A percentile compares a stretch with the other conserved stretches of the same genome.
phyloP scores from a whole-genome alignment of 1,140 invertebrate species.

The Pomacea maculata region DNA sequence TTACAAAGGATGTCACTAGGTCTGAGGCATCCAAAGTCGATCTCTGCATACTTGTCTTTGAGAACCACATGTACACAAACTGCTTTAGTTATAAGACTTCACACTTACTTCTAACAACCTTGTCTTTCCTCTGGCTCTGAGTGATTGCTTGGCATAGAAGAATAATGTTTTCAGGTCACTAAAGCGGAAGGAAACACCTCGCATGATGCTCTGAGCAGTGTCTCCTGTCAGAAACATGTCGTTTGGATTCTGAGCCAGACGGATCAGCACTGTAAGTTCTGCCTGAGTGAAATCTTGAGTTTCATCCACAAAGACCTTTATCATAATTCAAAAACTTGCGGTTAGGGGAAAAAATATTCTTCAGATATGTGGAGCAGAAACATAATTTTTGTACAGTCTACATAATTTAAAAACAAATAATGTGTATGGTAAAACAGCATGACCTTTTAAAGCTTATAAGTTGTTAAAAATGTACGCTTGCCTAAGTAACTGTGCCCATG shows the following conservation, averaged over 20 bases:
- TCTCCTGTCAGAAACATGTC: constrained; percentile 62
- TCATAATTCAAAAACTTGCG: background rate
- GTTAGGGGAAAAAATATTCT: too few relatives aligned
- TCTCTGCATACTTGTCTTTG: too few relatives aligned
- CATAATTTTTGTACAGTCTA: too few relatives aligned
- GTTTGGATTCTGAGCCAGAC: constrained; percentile 56
- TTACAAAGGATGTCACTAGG: too few relatives aligned
- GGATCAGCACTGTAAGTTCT: constrained; percentile 56
- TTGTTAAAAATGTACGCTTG: background rate
- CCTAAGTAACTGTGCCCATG: background rate
- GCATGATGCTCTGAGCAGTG: constrained; percentile 63
- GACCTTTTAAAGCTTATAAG: background rate
- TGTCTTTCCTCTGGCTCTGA: constrained; percentile 42
- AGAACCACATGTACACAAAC: background rate
- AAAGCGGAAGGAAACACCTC: constrained; percentile 60
- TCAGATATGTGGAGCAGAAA: too few relatives aligned
- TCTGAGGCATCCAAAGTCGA: too few relatives aligned
- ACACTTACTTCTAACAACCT: constrained; percentile 37
- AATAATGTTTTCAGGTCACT: constrained; percentile 57
- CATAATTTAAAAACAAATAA: too few relatives aligned
- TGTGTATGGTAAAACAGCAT: background rate
- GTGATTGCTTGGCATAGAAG: constrained; percentile 51
- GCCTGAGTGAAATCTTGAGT: constrained; percentile 63
- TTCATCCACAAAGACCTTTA: constrained; percentile 57
- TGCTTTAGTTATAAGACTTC: constrained; percentile 27